Evolutionary conservation across 2,797 vertebrate species (phyloP).

Genomic region (Pagetopsis macropterus): DNA sequence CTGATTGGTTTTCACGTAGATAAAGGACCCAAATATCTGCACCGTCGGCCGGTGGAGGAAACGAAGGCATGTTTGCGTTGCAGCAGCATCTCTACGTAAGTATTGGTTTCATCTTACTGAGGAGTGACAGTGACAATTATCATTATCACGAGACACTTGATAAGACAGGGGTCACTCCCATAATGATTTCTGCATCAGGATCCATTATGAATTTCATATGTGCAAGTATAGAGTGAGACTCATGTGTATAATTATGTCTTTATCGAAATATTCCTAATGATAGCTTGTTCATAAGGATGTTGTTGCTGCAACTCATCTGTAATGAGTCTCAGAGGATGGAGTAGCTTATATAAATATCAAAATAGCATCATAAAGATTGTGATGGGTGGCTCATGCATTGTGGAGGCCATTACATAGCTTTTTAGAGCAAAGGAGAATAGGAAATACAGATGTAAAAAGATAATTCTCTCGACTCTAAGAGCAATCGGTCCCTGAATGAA

Average conservation of each 20-base stretch:
- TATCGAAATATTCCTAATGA: not conserved
- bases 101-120: not conserved
- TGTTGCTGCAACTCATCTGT: not conserved
- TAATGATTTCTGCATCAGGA: not conserved
- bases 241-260: not conserved
- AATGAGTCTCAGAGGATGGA: not conserved
- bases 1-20: not conserved
- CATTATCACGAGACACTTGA: not conserved
- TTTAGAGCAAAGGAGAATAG: not conserved
- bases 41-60: not conserved
- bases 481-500: not conserved
- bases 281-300: not conserved
- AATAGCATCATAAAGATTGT: not conserved
- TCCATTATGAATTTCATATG: too few relatives aligned
- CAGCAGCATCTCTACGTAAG: not conserved
- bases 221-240: too few relatives aligned
- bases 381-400: not conserved
- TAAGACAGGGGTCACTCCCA: not conserved
- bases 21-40: constrained; percentile 10
- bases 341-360: not conserved
- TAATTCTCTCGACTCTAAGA: not conserved
- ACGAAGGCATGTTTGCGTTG: not conserved
- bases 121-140: not conserved
- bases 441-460: not conserved
- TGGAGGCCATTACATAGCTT: not conserved